These are phyloP conservation scores for Hippasteria phrygiana DNA, from an alignment of 53 echinoderm and acorn worm species.

Conservation along the genomic window DNA sequence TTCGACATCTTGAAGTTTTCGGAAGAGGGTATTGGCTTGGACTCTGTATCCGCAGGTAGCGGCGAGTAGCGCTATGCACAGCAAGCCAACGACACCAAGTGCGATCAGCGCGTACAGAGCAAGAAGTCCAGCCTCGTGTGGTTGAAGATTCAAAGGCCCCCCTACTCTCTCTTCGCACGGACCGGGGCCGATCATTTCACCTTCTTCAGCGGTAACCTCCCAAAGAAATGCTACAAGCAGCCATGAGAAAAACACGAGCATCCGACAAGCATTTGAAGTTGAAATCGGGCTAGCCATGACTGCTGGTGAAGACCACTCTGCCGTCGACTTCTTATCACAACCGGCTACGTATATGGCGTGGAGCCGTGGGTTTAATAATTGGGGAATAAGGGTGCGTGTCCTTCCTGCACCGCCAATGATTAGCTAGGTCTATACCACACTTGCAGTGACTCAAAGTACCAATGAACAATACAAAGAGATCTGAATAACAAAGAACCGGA, in stretches of 20 bases:
- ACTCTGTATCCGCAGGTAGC: slow-evolving; percentile 31
- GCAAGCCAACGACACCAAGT: background rate
- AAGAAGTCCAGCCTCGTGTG: slow-evolving; percentile 1
- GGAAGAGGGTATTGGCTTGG: background rate
- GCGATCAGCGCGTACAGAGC: background rate
- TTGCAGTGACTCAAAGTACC: too few species aligned
- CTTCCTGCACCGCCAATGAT: too few species aligned
- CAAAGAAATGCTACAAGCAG: background rate
- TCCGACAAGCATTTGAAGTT: background rate
- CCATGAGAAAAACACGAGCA: background rate
- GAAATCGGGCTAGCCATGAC: background rate
- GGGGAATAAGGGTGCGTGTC: too few species aligned
- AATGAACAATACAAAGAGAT: background rate
- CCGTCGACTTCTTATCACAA: background rate
- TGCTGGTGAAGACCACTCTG: background rate
- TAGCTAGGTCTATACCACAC: too few species aligned
- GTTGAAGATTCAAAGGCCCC: background rate
- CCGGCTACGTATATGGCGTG: background rate
- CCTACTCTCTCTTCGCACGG: background rate
- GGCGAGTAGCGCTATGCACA: background rate
- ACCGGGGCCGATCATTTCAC: background rate
- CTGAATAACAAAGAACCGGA: slow-evolving; percentile 22
- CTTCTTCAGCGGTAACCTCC: background rate
- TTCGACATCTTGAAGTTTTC: background rate
- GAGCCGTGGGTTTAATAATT: background rate